Evolutionary conservation across 2,888 invertebrate species (phyloP).

Genomic region (Drosophila borealis): DNA sequence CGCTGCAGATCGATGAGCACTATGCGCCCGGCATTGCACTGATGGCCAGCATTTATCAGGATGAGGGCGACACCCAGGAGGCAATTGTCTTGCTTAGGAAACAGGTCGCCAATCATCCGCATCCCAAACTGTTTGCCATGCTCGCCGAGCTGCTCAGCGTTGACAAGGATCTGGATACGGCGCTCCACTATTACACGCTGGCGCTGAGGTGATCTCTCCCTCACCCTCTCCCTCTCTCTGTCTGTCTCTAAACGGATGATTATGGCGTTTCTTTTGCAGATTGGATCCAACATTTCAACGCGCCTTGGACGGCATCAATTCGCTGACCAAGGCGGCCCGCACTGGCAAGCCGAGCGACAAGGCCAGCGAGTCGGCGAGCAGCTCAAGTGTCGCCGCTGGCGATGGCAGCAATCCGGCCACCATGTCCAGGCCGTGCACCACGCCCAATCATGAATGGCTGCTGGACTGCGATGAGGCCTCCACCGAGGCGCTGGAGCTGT

Average conservation of each 20-base stretch:
- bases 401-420: slow-evolving; percentile 53
- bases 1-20: slow-evolving; percentile 89
- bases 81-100: slow-evolving; percentile 89
- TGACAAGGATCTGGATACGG: slow-evolving; percentile 81
- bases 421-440: slow-evolving; percentile 37
- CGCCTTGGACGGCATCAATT: slow-evolving; percentile 82
- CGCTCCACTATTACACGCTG: slow-evolving; percentile 83
- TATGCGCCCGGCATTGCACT: slow-evolving; percentile 90
- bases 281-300: slow-evolving; percentile 82
- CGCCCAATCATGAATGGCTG: slow-evolving; percentile 81
- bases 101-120: slow-evolving; percentile 85
- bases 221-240: no score
- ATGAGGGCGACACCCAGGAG: slow-evolving; percentile 88
- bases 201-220: slow-evolving; percentile 78
- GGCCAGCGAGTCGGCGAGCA: slow-evolving; percentile 15
- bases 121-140: slow-evolving; percentile 81
- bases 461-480: slow-evolving; percentile 82
- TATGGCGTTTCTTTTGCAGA: slow-evolving; percentile 48
- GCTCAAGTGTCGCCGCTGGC: not conserved
- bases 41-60: slow-evolving; percentile 89
- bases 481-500: slow-evolving; percentile 81
- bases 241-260: not conserved
- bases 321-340: slow-evolving; percentile 76
- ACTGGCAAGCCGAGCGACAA: slow-evolving; percentile 19
- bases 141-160: slow-evolving; percentile 81